Evolutionary conservation across 1,140 invertebrate genomes (phyloP).

Genomic region (Drosophila simulans): DNA sequence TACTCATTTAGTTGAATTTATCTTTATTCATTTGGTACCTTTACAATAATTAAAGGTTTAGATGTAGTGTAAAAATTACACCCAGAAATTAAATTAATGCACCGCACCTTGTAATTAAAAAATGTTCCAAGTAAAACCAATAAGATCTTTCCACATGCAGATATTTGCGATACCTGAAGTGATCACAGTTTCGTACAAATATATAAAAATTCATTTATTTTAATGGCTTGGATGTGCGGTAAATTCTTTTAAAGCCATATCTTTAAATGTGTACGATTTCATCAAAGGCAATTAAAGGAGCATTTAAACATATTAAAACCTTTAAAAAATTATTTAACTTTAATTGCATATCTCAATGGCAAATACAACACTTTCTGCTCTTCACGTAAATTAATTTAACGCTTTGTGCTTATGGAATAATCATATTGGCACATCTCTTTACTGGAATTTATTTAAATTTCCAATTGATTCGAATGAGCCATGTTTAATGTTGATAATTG

Average conservation of each 20-base stretch:
- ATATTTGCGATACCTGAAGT: too few species aligned
- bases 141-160: not conserved
- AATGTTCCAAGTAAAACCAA: not conserved
- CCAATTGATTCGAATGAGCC: slow-evolving; percentile 11
- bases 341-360: not conserved
- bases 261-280: too few species aligned
- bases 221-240: too few species aligned
- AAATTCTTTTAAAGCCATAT: too few species aligned
- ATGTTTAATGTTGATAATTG: slow-evolving; percentile 41
- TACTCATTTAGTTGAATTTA: too few species aligned
- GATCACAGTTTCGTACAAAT: too few species aligned
- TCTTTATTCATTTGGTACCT: too few species aligned
- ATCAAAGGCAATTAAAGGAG: too few species aligned
- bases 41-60: too few species aligned
- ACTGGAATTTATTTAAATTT: slow-evolving; percentile 28
- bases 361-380: not conserved
- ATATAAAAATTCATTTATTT: too few species aligned
- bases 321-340: not conserved
- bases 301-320: not conserved
- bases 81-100: slow-evolving; percentile 1
- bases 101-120: not conserved
- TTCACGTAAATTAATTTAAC: slow-evolving; percentile 8
- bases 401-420: slow-evolving; percentile 8
- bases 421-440: slow-evolving; percentile 3
- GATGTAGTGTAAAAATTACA: not conserved